These are phyloP conservation scores for Sceloporus undulatus DNA, from an alignment of 2,113 vertebrate genomes.

Conservation along the genomic window DNA sequence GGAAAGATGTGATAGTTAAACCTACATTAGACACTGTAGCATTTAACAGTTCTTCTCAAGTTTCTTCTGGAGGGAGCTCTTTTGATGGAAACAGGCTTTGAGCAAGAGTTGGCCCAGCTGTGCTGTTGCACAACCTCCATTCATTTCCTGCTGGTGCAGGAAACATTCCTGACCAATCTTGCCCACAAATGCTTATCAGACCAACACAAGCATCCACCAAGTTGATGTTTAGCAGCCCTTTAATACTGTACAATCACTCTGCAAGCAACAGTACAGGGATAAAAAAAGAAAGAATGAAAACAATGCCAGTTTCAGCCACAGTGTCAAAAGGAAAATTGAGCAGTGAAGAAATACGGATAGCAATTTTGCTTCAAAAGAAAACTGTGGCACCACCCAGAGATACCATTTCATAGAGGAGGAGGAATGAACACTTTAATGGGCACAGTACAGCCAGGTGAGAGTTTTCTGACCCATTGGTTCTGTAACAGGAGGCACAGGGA, in stretches of 20 bases:
- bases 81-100: not conserved
- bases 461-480: not conserved
- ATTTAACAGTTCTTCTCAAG: not conserved
- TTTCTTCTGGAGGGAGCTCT: not conserved
- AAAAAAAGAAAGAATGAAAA: not conserved
- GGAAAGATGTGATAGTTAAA: not conserved
- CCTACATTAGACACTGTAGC: not conserved
- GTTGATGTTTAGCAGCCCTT: not conserved
- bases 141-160: not conserved
- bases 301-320: not conserved
- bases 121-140: not conserved
- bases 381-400: not conserved
- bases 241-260: not conserved
- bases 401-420: not conserved
- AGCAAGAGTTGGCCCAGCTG: not conserved
- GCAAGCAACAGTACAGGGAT: not conserved
- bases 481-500: not conserved
- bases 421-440: not conserved
- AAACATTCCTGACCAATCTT: not conserved
- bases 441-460: not conserved
- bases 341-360: not conserved
- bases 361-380: constrained; percentile 4
- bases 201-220: not conserved
- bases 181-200: not conserved
- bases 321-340: not conserved